Conservation (phyloP, 2,113 vertebrate species). For the Tretioscincus oriximinensis region DNA sequence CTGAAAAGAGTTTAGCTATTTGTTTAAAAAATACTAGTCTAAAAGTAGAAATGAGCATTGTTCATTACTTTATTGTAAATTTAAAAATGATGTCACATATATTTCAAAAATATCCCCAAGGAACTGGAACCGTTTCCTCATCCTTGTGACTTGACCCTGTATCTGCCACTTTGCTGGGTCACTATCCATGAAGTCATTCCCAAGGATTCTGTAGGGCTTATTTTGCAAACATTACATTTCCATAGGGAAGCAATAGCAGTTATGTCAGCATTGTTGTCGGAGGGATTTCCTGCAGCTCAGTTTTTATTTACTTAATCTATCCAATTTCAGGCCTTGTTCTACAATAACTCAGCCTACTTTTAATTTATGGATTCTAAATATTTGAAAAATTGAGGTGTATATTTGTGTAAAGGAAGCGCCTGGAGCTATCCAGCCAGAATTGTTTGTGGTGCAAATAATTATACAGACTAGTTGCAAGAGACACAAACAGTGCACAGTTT, state of each 20-base stretch:
- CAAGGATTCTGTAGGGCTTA: background rate
- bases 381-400: slow-evolving; percentile 25
- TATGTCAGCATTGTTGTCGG: rapidly evolving
- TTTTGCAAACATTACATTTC: slow-evolving; percentile 12
- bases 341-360: slow-evolving; percentile 8
- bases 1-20: background rate
- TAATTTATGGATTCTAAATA: slow-evolving; percentile 25
- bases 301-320: background rate
- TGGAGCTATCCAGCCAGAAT: background rate
- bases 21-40: background rate
- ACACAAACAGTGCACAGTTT: slow-evolving; percentile 17
- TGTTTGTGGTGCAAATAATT: background rate
- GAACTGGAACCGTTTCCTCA: background rate
- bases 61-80: background rate
- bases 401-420: slow-evolving; percentile 19
- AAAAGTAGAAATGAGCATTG: background rate
- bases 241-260: slow-evolving; percentile 1
- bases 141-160: background rate
- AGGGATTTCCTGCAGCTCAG: background rate
- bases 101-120: background rate
- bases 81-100: background rate
- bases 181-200: background rate
- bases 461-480: background rate
- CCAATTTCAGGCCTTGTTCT: background rate
- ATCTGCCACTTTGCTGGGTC: background rate